Evolutionary conservation across 37 sponge, comb jelly and placozoan genomes (phyloP).

Genomic region (Cladorhizidae sp.): DNA sequence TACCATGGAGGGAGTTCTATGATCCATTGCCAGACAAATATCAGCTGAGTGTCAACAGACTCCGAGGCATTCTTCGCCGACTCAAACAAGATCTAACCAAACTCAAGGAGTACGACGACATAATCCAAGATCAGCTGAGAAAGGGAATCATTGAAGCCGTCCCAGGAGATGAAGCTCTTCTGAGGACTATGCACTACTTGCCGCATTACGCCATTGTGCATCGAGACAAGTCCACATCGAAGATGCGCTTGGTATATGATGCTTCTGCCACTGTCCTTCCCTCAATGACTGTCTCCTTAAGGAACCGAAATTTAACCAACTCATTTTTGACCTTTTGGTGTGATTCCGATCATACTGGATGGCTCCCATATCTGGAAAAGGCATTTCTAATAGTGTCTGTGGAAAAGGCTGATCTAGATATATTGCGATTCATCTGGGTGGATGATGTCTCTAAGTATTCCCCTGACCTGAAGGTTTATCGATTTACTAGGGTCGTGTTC

Average conservation of each 20-base stretch:
- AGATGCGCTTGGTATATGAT: slow-evolving; percentile 47
- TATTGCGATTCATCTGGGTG: slow-evolving; percentile 60
- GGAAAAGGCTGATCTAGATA: slow-evolving; percentile 27
- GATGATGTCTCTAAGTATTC: slow-evolving; percentile 22
- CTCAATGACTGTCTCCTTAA: slow-evolving; percentile 56
- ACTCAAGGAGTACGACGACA: slow-evolving; percentile 48
- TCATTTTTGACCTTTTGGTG: slow-evolving; percentile 37
- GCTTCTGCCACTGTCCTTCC: slow-evolving; percentile 41
- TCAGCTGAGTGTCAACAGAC: slow-evolving; percentile 32
- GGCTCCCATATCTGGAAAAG: slow-evolving; percentile 50
- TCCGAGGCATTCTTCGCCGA: slow-evolving; percentile 32
- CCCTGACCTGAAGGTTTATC: slow-evolving; percentile 21
- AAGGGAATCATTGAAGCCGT: slow-evolving; percentile 53
- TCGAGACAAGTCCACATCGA: slow-evolving; percentile 50
- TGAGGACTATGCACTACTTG: slow-evolving; percentile 30
- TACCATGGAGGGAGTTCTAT: slow-evolving; percentile 41
- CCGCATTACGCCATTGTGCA: slow-evolving; percentile 61
- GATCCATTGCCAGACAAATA: slow-evolving; percentile 50
- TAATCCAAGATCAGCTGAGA: slow-evolving; percentile 39
- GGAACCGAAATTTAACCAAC: slow-evolving; percentile 53
- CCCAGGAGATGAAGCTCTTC: neutral
- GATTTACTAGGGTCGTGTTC: slow-evolving; percentile 49
- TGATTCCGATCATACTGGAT: slow-evolving; percentile 34
- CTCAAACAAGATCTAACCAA: slow-evolving; percentile 44
- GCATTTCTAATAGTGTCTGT: slow-evolving; percentile 56